Conservation (phyloP, 1,140 invertebrate species). For the Conus ventricosus region DNA sequence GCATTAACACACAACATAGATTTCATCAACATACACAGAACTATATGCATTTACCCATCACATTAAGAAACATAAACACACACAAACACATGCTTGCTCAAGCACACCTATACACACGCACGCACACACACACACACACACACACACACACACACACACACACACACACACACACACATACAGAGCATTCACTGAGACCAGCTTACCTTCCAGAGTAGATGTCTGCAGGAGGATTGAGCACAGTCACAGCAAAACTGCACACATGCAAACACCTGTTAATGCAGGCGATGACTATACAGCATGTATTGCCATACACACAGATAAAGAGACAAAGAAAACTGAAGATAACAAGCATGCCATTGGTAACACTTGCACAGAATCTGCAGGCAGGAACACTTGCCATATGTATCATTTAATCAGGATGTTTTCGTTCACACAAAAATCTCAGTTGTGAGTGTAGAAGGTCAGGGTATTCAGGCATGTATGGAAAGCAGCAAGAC, state of each 20-base stretch:
- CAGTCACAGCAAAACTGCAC: slow-evolving; percentile 66
- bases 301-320: no score
- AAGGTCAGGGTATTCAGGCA: no score
- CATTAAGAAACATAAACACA: neutral
- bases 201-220: slow-evolving; percentile 61
- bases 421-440: no score
- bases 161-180: slow-evolving; percentile 16
- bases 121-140: slow-evolving; percentile 2
- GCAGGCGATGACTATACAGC: no score
- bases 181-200: neutral
- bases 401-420: no score
- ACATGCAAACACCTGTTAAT: slow-evolving; percentile 17
- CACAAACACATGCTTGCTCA: neutral
- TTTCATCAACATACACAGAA: no score
- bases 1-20: neutral
- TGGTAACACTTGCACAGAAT: no score
- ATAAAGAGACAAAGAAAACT: no score
- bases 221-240: slow-evolving; percentile 61
- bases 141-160: slow-evolving; percentile 23
- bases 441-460: no score
- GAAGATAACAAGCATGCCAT: no score
- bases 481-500: no score
- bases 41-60: neutral
- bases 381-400: no score
- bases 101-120: neutral